Evolutionary conservation across 2,888 invertebrate species (phyloP), one percentile per base, ranked within the genome.

Genomic region (Philereme vetulata): DNA sequence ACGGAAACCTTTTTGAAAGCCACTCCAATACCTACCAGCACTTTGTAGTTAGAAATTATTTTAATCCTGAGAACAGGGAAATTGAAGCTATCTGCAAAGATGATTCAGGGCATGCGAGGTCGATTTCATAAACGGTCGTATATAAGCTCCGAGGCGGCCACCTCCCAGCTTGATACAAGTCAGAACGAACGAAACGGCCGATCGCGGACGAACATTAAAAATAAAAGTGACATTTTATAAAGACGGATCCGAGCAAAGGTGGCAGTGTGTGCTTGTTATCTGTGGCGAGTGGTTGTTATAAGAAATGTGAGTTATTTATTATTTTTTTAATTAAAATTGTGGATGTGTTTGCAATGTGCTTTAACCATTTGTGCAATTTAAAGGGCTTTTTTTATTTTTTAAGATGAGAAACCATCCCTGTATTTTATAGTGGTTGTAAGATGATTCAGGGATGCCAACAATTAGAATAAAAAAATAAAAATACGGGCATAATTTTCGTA

Each of bases 231-330:
- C 51, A 38, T 43, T 42, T 51, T 72, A 74, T 67, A 69, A 60
- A 64, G 55, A 36, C 68, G 68, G 21, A 43, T 10, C 48, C 32
- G 56, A 46, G 54, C 10, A 40, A 43, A 36, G 52, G 60, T 51
- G 56, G 61, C 61, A 68, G 68, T 68, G 68, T 62, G 54, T 48
- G 60, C 44, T 66, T 46, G 66, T 56, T 56, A 46, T 56, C 56
- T 48, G 68, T 68, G 68, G 21, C 40, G 56, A 64, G 66, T 66
- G 68, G 68, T 66, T 66, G 66, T 63, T 63, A 60, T 11, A 33
- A 8, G 51, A 47, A 34, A 66, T 66, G 68, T 68, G 65, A 68
- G 68, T 68, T 66, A 59, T 65, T 51, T 38, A n/a, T 51, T 38
- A n/a, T 10, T 33, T 51, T 57, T 2, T 43, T 50, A 38, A 47